A percentile compares a stretch with the other conserved stretches of the same genome.
Conservation (phyloP, 2,888 invertebrate genomes). For the Meandrusa payeni region DNA sequence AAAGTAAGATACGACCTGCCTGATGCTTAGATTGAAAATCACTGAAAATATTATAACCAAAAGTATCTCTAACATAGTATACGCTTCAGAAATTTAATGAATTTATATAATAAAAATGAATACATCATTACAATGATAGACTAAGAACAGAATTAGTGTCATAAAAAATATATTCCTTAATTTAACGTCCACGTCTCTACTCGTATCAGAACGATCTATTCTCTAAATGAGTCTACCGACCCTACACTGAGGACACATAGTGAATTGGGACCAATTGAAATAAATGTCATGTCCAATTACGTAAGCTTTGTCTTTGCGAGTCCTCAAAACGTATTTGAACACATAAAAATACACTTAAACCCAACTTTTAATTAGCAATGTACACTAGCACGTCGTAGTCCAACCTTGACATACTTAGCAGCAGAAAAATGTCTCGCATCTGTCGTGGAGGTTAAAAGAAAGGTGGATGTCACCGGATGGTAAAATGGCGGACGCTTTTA, state of each 20-base stretch:
- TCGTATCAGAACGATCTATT: slow-evolving; percentile 14
- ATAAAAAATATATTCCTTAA: slow-evolving; percentile 2
- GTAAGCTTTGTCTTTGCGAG: slow-evolving; percentile 17
- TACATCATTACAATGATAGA: too few relatives aligned
- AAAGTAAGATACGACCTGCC: too few relatives aligned
- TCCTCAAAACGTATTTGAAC: slow-evolving; percentile 24
- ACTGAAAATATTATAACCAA: too few relatives aligned
- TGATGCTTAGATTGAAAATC: too few relatives aligned
- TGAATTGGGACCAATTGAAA: slow-evolving; percentile 20
- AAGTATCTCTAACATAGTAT: too few relatives aligned
- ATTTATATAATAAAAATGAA: too few relatives aligned
- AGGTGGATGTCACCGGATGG: slow-evolving; percentile 52
- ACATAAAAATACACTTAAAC: slow-evolving; percentile 21
- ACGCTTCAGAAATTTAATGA: too few relatives aligned
- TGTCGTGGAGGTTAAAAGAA: slow-evolving; percentile 46
- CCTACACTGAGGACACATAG: slow-evolving; percentile 12
- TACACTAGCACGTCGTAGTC: slow-evolving; percentile 20
- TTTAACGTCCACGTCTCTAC: slow-evolving; percentile 3
- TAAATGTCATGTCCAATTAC: slow-evolving; percentile 23
- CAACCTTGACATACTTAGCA: slow-evolving; percentile 56
- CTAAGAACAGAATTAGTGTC: too few relatives aligned
- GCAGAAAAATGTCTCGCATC: slow-evolving; percentile 45
- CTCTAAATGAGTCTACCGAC: slow-evolving; percentile 6
- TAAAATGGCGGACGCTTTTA: slow-evolving; percentile 48
- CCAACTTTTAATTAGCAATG: slow-evolving; percentile 25